A percentile compares a stretch with the other conserved stretches of the same genome.
Conservation (phyloP, 2,797 vertebrate species). For the Phataginus tetradactyla region DNA sequence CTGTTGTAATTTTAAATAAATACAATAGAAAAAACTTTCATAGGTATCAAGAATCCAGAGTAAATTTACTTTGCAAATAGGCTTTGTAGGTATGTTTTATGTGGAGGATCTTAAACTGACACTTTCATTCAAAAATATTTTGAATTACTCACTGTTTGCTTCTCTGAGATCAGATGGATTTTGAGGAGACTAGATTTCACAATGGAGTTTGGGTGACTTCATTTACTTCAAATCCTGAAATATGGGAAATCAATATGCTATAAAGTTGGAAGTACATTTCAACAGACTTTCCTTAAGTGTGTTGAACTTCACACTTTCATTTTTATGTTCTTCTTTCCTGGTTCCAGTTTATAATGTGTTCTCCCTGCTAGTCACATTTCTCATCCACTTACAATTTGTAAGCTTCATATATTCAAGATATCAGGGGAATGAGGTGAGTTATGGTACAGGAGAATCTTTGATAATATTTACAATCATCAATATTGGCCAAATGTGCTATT, state of each 20-base stretch:
- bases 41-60: slow-evolving; percentile 92
- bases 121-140: slow-evolving; percentile 88
- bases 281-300: not conserved
- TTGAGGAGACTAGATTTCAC: not conserved
- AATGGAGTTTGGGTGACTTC: slow-evolving; percentile 36
- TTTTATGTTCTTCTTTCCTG: not conserved
- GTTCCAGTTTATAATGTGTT: not conserved
- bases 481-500: not conserved
- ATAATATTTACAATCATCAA: not conserved
- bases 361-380: not conserved
- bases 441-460: not conserved
- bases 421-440: not conserved
- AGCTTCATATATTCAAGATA: not conserved
- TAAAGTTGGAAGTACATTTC: not conserved
- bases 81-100: slow-evolving; percentile 87
- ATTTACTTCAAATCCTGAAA: not conserved
- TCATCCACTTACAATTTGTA: not conserved
- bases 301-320: not conserved
- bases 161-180: slow-evolving; percentile 59
- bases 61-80: slow-evolving; percentile 96
- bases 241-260: not conserved
- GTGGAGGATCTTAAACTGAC: slow-evolving; percentile 85
- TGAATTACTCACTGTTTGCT: slow-evolving; percentile 78
- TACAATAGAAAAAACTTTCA: slow-evolving; percentile 93
- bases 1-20: slow-evolving; percentile 99